Conservation (phyloP, 2,113 vertebrate species). For the Pituophis catenifer region DNA sequence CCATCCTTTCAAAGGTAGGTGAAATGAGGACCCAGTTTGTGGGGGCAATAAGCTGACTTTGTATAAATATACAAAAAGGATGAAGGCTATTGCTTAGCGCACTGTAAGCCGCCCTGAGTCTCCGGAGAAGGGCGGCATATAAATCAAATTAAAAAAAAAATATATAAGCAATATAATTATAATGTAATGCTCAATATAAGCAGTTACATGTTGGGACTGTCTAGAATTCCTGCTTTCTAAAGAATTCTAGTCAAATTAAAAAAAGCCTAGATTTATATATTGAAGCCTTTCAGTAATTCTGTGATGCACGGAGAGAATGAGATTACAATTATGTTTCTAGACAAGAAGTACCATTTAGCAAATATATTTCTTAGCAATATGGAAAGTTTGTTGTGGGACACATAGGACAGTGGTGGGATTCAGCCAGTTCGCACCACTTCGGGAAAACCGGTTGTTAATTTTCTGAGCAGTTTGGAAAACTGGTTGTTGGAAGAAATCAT, state of each 20-base stretch:
- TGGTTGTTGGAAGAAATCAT: no score
- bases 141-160: no score
- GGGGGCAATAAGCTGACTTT: no score
- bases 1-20: no score
- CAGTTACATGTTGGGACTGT: background rate
- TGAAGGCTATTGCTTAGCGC: no score
- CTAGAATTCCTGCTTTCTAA: background rate
- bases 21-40: no score
- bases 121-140: no score
- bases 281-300: background rate
- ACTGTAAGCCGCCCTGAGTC: no score
- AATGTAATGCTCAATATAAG: background rate
- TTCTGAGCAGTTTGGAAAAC: no score
- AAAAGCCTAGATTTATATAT: background rate
- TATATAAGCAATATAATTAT: background rate
- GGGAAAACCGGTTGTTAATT: no score
- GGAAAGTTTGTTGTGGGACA: background rate
- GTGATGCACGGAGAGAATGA: background rate
- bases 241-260: background rate
- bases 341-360: background rate
- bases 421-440: no score
- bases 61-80: no score
- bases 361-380: background rate
- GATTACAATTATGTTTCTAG: background rate
- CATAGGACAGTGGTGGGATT: background rate